A percentile compares a stretch with the other conserved stretches of the same genome.
Conservation (phyloP, 2,888 invertebrate species). For the Cephalotes varians region DNA sequence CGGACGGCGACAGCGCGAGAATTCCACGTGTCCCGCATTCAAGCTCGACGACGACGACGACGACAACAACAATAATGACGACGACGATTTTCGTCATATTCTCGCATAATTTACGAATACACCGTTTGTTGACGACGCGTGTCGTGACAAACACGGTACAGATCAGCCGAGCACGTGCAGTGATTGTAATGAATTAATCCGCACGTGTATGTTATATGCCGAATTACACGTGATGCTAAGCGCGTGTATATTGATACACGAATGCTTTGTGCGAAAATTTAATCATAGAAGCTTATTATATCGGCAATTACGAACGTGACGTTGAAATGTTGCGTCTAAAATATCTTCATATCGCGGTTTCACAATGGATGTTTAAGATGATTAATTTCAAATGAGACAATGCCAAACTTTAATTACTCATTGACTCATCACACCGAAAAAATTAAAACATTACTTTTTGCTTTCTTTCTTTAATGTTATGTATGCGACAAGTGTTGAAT, state of each 20-base stretch:
- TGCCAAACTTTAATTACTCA: background rate
- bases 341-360: background rate
- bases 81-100: slow-evolving; percentile 14
- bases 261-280: background rate
- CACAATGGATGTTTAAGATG: background rate
- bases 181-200: slow-evolving; percentile 33
- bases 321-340: background rate
- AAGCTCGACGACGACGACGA: slow-evolving; percentile 16
- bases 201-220: background rate
- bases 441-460: background rate
- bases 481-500: background rate
- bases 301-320: background rate
- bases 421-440: background rate
- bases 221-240: background rate
- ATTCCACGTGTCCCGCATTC: slow-evolving; percentile 35
- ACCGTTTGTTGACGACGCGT: background rate
- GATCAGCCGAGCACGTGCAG: background rate
- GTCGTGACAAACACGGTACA: background rate
- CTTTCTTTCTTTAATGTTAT: background rate
- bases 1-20: slow-evolving; percentile 25
- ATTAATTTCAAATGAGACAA: background rate
- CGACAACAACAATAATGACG: background rate
- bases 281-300: background rate
- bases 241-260: background rate
- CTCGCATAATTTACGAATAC: slow-evolving; percentile 28